Percentiles rank a stretch among this genome's conserved stretches.
Conservation (phyloP, 2,113 vertebrate species). For the Hippocampus guttulatus region DNA sequence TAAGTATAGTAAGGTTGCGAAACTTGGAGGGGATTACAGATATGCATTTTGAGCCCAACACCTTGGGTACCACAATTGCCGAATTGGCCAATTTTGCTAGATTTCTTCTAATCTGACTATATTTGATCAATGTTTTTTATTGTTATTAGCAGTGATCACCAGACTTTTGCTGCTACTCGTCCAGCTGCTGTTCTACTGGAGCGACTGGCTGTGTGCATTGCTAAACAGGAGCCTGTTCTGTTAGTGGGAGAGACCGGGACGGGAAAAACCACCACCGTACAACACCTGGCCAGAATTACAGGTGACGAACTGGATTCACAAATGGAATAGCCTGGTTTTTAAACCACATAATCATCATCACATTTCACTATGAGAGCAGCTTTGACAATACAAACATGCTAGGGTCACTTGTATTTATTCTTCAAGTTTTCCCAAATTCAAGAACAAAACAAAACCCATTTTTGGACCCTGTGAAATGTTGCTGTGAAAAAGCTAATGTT, state of each 20-base stretch:
- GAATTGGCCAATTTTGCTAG: neutral
- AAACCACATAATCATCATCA: neutral
- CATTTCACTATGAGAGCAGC: neutral
- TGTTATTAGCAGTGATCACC: conserved; percentile 65
- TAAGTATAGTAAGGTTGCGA: too few species aligned
- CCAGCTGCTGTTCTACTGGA: conserved; percentile 88
- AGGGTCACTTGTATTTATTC: too few species aligned
- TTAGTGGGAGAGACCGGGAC: conserved; percentile 96
- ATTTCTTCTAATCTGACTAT: neutral
- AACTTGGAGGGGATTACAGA: too few species aligned
- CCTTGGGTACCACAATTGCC: neutral
- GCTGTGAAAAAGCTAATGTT: too few species aligned
- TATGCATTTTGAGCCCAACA: too few species aligned
- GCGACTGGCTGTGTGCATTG: conserved; percentile 86
- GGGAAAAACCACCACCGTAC: conserved; percentile 92
- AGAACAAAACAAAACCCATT: too few species aligned
- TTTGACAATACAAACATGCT: too few species aligned
- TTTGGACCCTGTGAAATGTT: too few species aligned
- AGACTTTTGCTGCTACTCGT: conserved; percentile 88
- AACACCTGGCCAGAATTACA: conserved; percentile 86
- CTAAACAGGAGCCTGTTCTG: conserved; percentile 85
- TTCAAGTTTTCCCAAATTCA: too few species aligned
- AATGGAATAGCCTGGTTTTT: neutral
- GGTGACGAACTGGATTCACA: conserved; percentile 52
- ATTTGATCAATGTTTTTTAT: neutral